Evolutionary conservation across 2,113 vertebrate species (phyloP).

Genomic region (Toxostoma redivivum): DNA sequence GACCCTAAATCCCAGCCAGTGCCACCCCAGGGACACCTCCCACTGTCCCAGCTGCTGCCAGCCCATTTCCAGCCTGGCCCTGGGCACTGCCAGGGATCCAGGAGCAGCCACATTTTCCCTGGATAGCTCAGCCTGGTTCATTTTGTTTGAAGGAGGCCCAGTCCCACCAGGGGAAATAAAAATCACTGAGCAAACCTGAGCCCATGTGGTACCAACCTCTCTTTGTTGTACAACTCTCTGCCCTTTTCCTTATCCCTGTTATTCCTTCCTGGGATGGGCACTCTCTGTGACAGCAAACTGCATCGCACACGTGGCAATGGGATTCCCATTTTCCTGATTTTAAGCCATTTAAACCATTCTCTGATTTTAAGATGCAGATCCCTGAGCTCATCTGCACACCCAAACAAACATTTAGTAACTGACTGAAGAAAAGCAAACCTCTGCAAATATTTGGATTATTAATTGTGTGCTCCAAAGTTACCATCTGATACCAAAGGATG

Average conservation of each 20-base stretch:
- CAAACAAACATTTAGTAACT: background rate
- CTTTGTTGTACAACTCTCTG: background rate
- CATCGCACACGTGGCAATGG: background rate
- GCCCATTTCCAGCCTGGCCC: background rate
- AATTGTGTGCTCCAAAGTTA: background rate
- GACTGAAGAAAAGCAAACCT: background rate
- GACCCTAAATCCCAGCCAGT: background rate
- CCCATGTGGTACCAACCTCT: background rate
- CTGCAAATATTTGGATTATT: background rate
- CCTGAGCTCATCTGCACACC: background rate
- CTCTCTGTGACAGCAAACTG: background rate
- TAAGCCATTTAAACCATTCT: no score
- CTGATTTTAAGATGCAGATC: background rate
- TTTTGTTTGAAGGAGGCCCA: background rate
- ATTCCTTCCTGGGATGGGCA: accelerated
- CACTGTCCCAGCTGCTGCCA: background rate
- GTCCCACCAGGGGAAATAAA: background rate
- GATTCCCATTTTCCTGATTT: background rate
- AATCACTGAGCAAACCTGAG: background rate
- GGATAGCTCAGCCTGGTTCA: background rate
- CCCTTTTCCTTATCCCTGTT: background rate
- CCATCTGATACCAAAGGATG: background rate
- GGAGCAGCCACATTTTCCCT: background rate
- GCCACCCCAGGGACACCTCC: background rate
- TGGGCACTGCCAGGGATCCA: background rate